Percentiles rank a stretch among this genome's conserved stretches.
phyloP scores from a whole-genome alignment of 2,888 invertebrate species.

The Heliconius cydno region DNA sequence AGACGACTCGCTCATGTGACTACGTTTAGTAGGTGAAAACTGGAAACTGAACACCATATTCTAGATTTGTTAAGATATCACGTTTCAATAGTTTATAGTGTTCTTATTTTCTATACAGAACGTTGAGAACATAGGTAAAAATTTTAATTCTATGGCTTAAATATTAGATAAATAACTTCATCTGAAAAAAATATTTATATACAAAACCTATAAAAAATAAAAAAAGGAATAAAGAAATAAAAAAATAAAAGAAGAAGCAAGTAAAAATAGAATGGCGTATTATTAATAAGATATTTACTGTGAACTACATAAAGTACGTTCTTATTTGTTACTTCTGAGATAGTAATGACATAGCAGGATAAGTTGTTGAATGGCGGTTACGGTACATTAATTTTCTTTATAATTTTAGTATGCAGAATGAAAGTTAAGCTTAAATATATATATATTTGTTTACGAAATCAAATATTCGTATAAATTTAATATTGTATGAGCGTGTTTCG shows the following conservation, averaged over 20 bases:
- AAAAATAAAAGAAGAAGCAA: no score
- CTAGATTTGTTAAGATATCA: constrained; percentile 33
- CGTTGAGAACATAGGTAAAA: not conserved
- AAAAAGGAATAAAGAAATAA: no score
- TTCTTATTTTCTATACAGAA: not conserved
- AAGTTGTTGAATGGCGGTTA: not conserved
- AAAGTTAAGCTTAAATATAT: not conserved
- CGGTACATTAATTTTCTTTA: constrained; percentile 7
- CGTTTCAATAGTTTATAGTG: constrained; percentile 8
- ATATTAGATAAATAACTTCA: not conserved
- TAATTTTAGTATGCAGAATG: not conserved
- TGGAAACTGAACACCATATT: constrained; percentile 57
- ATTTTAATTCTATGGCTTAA: not conserved
- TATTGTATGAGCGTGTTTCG: not conserved
- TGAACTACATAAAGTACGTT: not conserved
- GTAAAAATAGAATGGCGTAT: not conserved
- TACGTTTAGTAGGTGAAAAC: constrained; percentile 67
- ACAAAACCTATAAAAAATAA: not conserved
- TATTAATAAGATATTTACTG: not conserved
- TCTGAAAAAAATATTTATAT: not conserved
- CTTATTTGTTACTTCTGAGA: constrained; percentile 4
- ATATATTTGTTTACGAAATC: not conserved
- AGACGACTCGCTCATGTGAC: constrained; percentile 69
- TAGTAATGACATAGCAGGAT: constrained; percentile 5
- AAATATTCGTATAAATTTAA: not conserved